Percentiles rank a stretch among this genome's conserved stretches.
These are phyloP conservation scores for Nylanderia fulva DNA, from an alignment of 1,140 invertebrate species.

Conservation along the genomic window DNA sequence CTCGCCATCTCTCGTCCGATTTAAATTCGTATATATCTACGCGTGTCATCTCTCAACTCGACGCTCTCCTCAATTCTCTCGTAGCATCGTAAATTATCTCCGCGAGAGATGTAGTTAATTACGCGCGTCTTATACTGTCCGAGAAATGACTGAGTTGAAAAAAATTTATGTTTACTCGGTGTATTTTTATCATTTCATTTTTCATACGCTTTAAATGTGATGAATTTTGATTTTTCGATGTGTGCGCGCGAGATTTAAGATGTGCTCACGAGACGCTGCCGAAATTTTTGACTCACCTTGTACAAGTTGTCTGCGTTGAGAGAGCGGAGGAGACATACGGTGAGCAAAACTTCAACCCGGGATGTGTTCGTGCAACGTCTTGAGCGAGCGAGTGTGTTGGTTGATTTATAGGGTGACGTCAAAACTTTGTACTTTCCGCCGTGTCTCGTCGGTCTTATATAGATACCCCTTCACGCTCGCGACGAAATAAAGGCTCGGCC, in stretches of 20 bases:
- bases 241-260: not conserved
- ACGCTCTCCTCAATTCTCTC: not conserved
- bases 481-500: constrained; percentile 77
- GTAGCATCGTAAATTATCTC: not conserved
- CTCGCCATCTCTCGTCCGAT: not conserved
- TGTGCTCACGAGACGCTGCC: constrained; percentile 34
- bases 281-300: constrained; percentile 77
- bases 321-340: constrained; percentile 79
- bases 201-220: constrained; percentile 3
- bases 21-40: constrained; percentile 1
- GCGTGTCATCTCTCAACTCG: constrained; percentile 13
- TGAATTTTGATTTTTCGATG: not conserved
- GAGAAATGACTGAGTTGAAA: not conserved
- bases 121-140: not conserved
- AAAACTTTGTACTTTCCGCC: constrained; percentile 83
- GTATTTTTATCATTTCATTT: not conserved
- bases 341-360: constrained; percentile 75
- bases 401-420: constrained; percentile 84
- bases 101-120: not conserved
- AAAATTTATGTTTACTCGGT: not conserved
- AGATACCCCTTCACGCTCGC: constrained; percentile 55
- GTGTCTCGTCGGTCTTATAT: constrained; percentile 74
- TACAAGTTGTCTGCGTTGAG: constrained; percentile 75
- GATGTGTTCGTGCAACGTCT: constrained; percentile 75
- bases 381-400: constrained; percentile 73